phyloP scores from a whole-genome alignment of 2,797 vertebrate genomes.

The Rhabdophis nuchalis region DNA sequence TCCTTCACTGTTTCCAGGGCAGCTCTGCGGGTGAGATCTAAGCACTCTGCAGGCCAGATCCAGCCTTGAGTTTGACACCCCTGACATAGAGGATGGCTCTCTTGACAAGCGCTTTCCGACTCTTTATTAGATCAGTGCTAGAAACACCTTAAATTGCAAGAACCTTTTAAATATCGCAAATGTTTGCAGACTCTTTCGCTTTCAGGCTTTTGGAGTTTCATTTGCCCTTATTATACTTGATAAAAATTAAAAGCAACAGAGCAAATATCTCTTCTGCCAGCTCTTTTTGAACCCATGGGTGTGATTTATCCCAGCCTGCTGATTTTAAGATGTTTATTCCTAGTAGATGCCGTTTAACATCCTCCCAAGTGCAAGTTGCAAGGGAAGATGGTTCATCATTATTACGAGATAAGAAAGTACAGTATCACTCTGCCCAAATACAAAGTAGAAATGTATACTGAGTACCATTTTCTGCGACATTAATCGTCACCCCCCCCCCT shows the following conservation, averaged over 20 bases:
- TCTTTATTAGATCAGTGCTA: neutral
- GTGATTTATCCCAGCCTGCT: constrained; percentile 28
- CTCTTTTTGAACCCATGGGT: constrained; percentile 27
- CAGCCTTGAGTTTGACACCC: no score
- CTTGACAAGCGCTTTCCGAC: neutral
- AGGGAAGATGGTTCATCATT: constrained; percentile 30
- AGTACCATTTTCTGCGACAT: constrained; percentile 19
- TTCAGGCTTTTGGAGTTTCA: constrained; percentile 2
- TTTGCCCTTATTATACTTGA: constrained; percentile 21
- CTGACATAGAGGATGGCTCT: neutral
- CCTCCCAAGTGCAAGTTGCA: constrained; percentile 28
- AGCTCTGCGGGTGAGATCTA: no score
- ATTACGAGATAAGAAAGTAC: constrained; percentile 32
- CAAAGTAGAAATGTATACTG: constrained; percentile 33
- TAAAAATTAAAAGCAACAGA: constrained; percentile 33
- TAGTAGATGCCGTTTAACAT: constrained; percentile 29
- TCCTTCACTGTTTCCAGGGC: no score
- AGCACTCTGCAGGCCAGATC: no score
- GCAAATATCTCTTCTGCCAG: constrained; percentile 31
- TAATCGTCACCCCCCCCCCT: constrained; percentile 7
- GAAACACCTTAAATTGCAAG: neutral
- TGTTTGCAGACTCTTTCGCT: neutral
- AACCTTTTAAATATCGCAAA: neutral
- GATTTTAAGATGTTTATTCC: constrained; percentile 39
- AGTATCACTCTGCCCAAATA: constrained; percentile 31